phyloP scores from a whole-genome alignment of 1,140 invertebrate species.

The Sarcophaga bullata region DNA sequence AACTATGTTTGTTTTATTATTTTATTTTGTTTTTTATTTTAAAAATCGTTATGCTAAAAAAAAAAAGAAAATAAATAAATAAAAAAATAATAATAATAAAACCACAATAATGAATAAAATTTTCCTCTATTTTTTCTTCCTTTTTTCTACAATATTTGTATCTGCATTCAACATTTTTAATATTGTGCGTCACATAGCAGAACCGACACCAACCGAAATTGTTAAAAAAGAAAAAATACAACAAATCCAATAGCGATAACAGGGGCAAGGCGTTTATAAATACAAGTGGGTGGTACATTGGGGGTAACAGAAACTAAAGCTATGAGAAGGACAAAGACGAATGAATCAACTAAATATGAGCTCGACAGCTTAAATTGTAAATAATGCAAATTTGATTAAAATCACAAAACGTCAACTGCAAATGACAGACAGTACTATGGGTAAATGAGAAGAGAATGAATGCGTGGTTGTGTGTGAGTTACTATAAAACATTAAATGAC shows the following conservation, averaged over 20 bases:
- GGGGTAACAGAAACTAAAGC: not conserved
- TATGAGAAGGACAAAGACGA: not conserved
- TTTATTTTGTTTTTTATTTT: not conserved
- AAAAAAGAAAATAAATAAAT: too few species aligned
- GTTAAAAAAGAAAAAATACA: too few species aligned
- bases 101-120: slow-evolving; percentile 22
- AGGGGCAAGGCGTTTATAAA: not conserved
- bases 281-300: not conserved
- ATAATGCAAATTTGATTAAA: slow-evolving; percentile 41
- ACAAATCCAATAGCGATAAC: not conserved
- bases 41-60: too few species aligned
- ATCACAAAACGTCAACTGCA: slow-evolving; percentile 39
- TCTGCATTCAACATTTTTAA: slow-evolving; percentile 19
- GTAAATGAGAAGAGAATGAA: too few species aligned
- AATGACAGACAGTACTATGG: slow-evolving; percentile 33
- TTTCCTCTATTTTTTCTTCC: not conserved
- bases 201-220: not conserved
- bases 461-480: too few species aligned
- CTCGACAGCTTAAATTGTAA: slow-evolving; percentile 35
- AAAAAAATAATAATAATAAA: not conserved
- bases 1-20: not conserved
- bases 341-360: not conserved
- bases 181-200: slow-evolving; percentile 14
- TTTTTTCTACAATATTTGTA: not conserved
- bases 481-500: not conserved